Conservation (phyloP, 2,888 invertebrate species). For the Spisula solida region DNA sequence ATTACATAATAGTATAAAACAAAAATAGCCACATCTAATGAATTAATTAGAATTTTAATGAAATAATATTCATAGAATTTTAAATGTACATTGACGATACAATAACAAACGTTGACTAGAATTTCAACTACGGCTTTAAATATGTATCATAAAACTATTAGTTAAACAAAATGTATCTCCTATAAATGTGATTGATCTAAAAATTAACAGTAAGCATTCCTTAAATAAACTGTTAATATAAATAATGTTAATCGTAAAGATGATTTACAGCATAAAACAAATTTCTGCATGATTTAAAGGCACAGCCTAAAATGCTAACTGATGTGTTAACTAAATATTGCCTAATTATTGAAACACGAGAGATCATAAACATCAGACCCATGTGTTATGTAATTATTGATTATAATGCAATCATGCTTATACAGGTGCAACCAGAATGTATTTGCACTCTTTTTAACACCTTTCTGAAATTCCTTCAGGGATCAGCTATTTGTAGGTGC, state of each 20-base stretch:
- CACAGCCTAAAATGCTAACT: background rate
- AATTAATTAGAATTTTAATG: background rate
- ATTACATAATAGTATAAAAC: no score
- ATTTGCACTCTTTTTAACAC: constrained; percentile 15
- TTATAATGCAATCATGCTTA: background rate
- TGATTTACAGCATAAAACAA: background rate
- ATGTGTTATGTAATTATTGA: background rate
- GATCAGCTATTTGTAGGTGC: constrained; percentile 42
- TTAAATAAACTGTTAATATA: background rate
- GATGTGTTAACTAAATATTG: background rate
- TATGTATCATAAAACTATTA: background rate
- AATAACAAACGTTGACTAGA: background rate
- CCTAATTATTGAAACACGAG: constrained; percentile 13
- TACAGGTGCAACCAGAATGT: background rate
- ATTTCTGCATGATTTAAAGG: background rate
- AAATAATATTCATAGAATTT: background rate
- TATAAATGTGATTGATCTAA: no score
- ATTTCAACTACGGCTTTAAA: background rate
- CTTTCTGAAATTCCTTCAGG: constrained; percentile 32
- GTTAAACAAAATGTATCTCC: background rate
- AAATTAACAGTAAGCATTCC: background rate
- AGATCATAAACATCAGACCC: background rate
- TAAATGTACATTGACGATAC: background rate
- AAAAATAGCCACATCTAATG: background rate
- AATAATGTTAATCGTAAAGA: background rate